A percentile compares a stretch with the other conserved stretches of the same genome.
phyloP scores from a whole-genome alignment of 1,140 invertebrate genomes.

The Uloborus diversus region DNA sequence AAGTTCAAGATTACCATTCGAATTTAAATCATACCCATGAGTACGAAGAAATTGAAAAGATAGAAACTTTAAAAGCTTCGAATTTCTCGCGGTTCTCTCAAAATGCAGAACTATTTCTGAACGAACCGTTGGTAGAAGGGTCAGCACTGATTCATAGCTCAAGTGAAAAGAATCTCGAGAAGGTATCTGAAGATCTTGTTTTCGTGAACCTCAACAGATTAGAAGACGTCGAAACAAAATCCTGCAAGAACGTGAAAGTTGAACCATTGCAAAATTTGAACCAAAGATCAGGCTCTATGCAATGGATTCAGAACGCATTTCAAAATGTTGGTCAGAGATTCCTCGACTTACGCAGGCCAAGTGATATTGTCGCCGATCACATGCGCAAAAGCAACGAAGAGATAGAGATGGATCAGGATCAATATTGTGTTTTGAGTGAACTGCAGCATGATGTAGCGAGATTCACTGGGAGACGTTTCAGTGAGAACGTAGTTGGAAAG shows the following conservation, averaged over 20 bases:
- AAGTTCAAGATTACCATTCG: conserved; percentile 15
- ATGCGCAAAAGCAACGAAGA: conserved; percentile 35
- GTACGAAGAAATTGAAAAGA: too few relatives aligned
- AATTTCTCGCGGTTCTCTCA: too few relatives aligned
- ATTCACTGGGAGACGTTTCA: conserved; percentile 10
- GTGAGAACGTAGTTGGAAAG: conserved; percentile 35
- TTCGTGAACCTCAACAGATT: too few relatives aligned
- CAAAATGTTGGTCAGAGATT: conserved; percentile 10
- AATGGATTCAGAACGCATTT: conserved; percentile 33
- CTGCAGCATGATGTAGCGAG: neutral
- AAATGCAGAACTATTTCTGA: too few relatives aligned
- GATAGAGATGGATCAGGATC: conserved; percentile 8
- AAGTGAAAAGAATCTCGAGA: too few relatives aligned
- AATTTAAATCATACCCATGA: neutral
- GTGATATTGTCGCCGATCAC: conserved; percentile 11
- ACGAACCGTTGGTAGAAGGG: too few relatives aligned
- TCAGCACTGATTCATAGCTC: too few relatives aligned
- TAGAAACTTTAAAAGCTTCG: too few relatives aligned
- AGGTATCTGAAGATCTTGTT: too few relatives aligned
- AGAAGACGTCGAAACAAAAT: too few relatives aligned
- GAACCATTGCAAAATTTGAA: too few relatives aligned
- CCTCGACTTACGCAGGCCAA: conserved; percentile 11
- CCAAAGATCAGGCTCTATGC: conserved; percentile 6
- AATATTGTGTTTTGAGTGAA: neutral
- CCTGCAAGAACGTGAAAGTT: too few relatives aligned